Conservation (phyloP, 2,113 vertebrate genomes). For the Arenaria interpres region DNA sequence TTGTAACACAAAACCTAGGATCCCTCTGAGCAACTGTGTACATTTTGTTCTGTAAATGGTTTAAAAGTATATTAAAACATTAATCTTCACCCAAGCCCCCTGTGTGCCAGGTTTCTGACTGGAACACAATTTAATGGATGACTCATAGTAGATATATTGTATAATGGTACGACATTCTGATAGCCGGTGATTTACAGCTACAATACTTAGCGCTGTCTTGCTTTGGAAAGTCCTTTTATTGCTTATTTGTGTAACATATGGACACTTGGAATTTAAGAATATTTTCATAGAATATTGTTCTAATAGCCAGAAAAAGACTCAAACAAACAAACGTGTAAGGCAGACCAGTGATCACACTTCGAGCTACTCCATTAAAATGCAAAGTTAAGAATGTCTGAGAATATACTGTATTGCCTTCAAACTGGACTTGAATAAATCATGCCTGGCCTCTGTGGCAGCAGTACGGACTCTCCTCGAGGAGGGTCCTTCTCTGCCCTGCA, state of each 20-base stretch:
- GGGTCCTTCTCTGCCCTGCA: background rate
- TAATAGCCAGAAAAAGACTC: background rate
- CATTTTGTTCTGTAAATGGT: background rate
- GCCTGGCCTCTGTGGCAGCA: background rate
- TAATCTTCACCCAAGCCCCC: background rate
- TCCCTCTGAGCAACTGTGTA: background rate
- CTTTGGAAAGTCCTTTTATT: conserved; percentile 29
- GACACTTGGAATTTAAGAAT: conserved; percentile 1
- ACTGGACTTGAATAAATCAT: background rate
- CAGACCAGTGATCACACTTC: background rate
- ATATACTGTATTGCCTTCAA: background rate
- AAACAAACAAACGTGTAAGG: background rate
- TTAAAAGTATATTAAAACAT: conserved; percentile 39
- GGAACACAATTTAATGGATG: conserved; percentile 18
- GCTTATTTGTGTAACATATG: conserved; percentile 32
- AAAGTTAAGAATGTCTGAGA: background rate
- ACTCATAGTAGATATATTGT: conserved; percentile 10
- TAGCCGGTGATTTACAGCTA: conserved; percentile 36
- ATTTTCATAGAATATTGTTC: background rate
- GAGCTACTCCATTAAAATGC: background rate
- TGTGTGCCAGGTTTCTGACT: conserved; percentile 41
- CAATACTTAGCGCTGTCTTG: background rate
- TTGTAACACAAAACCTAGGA: background rate
- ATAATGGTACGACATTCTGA: background rate
- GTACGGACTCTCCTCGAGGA: background rate